These are phyloP conservation scores for Dryobates pubescens DNA, from an alignment of 2,797 vertebrate genomes.

Conservation along the genomic window DNA sequence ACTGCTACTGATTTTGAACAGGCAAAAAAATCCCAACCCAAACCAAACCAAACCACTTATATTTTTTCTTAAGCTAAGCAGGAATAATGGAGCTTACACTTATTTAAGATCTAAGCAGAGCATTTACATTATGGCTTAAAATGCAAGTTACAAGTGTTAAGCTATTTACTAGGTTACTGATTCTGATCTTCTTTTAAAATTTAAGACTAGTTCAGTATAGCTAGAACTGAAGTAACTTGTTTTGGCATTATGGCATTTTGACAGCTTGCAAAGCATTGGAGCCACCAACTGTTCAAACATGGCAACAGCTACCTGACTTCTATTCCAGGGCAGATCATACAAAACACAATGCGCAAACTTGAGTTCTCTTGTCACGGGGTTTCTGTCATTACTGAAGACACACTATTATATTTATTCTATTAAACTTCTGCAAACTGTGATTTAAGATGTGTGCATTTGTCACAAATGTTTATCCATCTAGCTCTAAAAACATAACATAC, in stretches of 20 bases:
- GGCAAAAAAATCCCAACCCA: neutral
- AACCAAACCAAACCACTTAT: neutral
- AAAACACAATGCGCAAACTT: neutral
- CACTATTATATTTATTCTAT: neutral
- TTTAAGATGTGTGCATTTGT: neutral
- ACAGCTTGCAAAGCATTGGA: constrained; percentile 77
- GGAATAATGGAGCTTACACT: neutral
- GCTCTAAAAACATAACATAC: neutral
- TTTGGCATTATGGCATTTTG: neutral
- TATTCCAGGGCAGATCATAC: neutral
- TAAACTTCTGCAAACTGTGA: neutral
- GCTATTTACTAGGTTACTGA: neutral
- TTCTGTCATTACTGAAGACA: neutral
- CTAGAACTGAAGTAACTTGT: constrained; percentile 1
- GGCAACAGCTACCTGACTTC: constrained; percentile 60
- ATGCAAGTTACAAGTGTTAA: neutral
- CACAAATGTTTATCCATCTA: neutral
- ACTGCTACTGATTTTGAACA: neutral
- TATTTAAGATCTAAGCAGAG: neutral
- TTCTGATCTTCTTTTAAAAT: neutral
- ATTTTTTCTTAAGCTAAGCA: neutral
- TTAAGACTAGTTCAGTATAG: neutral
- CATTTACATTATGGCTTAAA: neutral
- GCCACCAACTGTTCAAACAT: constrained; percentile 82
- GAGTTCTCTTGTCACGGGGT: neutral